Base-by-base conservation (phyloP, 2,797 vertebrate species). In the Paramormyrops hopkinsi region DNA sequence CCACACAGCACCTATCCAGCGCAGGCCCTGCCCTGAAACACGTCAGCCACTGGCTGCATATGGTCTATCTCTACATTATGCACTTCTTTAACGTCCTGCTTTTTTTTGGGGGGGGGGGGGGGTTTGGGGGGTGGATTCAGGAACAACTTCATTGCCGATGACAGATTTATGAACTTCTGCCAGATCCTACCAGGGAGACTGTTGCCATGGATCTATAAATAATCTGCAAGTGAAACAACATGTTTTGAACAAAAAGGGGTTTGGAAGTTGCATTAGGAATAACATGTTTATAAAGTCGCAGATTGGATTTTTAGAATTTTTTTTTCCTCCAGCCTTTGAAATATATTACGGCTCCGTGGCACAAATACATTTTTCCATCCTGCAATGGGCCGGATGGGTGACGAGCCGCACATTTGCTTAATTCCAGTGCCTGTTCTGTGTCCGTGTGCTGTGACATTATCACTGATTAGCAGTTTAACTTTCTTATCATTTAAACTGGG, bases 121-220 rank as follows among this genome's bases (percentile, higher is more conserved):
- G 17, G 9, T 14, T 4, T 44, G 5, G 44, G 12, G 94, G 87
- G 94, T 94, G 94, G 93, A 95, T 95, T 96, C 95, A 95, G 94
- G 94, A 96, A 95, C 94, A 94, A 93, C 95, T 95, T 96, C 92
- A 94, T 96, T 96, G 95, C 90, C 93, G 94, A 33, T 91, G 94
- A 95, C 95, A 96, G 95, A 96, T 96, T 96, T 94, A 95, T 96
- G 95, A 96, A 93, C 94, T 95, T 94, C 94, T 96, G 95, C 96
- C 95, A 96, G 90, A 96, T 90, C 89, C 93, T 95, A 94, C 95
- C 94, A 93, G 95, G 94, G 94, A 93, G 93, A 94, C 95, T 94
- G 95, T 95, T 96, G 94, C 95, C 94, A 94, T 94, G 22, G 92
- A 91, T 96, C 95, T 96, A 96, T 95, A 96, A 97, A 96, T 90